A percentile compares a stretch with the other conserved stretches of the same genome.
phyloP scores from a whole-genome alignment of 2,888 invertebrate genomes.

The Tanytarsus gracilentus region DNA sequence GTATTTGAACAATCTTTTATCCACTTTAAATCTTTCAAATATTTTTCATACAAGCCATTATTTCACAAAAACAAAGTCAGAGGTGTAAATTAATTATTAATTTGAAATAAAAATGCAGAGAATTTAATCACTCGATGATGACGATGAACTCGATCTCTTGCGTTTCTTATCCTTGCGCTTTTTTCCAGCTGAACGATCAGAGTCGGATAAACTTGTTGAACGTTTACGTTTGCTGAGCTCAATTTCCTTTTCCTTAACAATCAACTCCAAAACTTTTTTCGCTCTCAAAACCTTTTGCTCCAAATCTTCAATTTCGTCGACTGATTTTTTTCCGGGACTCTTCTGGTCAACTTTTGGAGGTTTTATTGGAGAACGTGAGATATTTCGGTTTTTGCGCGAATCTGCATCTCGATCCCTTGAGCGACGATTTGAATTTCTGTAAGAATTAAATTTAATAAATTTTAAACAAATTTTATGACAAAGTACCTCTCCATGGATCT shows the following conservation, averaged over 20 bases:
- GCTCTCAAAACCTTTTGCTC: constrained; percentile 13
- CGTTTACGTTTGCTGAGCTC: constrained; percentile 7
- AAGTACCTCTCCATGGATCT: too few relatives aligned
- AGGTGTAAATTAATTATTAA: neutral
- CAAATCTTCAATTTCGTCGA: constrained; percentile 1
- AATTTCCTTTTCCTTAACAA: constrained; percentile 12
- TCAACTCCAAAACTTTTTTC: constrained; percentile 19
- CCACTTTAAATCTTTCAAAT: neutral
- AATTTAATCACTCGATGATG: neutral
- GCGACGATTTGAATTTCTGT: neutral
- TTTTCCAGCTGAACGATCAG: neutral
- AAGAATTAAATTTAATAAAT: neutral
- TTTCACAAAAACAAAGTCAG: neutral
- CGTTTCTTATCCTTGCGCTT: neutral
- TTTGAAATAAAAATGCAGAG: neutral
- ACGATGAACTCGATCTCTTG: neutral
- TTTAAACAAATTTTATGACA: too few relatives aligned
- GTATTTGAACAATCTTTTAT: neutral
- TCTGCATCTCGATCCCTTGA: neutral
- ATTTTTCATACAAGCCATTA: neutral
- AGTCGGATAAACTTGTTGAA: neutral
- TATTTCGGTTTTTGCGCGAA: too few relatives aligned
- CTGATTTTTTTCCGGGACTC: too few relatives aligned
- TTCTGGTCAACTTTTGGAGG: neutral
- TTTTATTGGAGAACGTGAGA: neutral